Evolutionary conservation across 2,888 invertebrate genomes (phyloP).

Genomic region (Tipula lateralis): DNA sequence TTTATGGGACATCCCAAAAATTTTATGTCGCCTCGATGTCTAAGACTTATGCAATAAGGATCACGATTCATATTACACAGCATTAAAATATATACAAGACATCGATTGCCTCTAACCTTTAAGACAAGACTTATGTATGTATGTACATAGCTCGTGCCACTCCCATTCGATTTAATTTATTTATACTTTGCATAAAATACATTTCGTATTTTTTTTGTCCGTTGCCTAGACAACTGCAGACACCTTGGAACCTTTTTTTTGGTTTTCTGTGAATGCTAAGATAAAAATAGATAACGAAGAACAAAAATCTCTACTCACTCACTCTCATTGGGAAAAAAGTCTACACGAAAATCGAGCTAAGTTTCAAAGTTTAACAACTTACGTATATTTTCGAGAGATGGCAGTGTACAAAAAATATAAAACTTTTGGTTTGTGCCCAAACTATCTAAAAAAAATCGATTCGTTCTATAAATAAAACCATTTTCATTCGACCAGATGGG

Average conservation of each 20-base stretch:
- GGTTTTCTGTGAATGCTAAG: not conserved
- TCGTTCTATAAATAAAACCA: not conserved
- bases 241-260: conserved; percentile 27
- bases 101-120: not conserved
- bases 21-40: not conserved
- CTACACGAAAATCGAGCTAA: not conserved
- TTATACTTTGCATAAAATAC: not conserved
- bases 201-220: conserved; percentile 25
- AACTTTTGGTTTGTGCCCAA: not conserved
- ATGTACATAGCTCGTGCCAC: conserved; percentile 27
- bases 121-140: not conserved
- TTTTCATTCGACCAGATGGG: not conserved
- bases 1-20: not conserved
- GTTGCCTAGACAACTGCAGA: conserved; percentile 27
- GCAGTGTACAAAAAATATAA: not conserved
- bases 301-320: not conserved
- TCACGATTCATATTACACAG: not conserved
- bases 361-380: not conserved
- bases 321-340: not conserved
- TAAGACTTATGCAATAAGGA: not conserved
- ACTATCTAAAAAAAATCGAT: not conserved
- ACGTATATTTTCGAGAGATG: not conserved
- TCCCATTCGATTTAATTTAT: conserved; percentile 26
- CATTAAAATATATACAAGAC: not conserved
- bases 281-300: conserved; percentile 7